These are phyloP conservation scores for Autographa gamma DNA, from an alignment of 2,888 invertebrate genomes.

Conservation along the genomic window DNA sequence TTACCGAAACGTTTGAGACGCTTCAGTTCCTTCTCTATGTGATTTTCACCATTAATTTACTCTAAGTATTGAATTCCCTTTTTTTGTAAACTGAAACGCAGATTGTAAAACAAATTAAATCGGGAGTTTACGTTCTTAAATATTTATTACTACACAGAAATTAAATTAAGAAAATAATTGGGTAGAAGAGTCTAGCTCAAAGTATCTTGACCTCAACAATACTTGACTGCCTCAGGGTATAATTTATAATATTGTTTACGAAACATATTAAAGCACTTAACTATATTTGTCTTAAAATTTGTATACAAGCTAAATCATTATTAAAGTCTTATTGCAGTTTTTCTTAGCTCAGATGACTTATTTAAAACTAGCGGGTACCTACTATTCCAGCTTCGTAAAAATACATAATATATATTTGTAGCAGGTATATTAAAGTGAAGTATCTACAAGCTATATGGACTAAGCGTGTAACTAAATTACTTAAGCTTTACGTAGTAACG, in stretches of 20 bases:
- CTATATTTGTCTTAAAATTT: not conserved
- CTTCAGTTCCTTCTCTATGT: slow-evolving; percentile 70
- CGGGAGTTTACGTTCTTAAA: slow-evolving; percentile 18
- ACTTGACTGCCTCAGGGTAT: slow-evolving; percentile 13
- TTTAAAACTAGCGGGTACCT: not conserved
- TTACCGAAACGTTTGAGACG: slow-evolving; percentile 79
- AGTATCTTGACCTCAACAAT: slow-evolving; percentile 14
- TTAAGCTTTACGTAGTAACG: not conserved
- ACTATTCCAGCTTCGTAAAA: not conserved
- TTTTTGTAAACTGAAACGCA: slow-evolving; percentile 35
- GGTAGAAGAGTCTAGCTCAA: slow-evolving; percentile 19
- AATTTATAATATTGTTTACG: slow-evolving; percentile 21
- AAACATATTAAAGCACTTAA: slow-evolving; percentile 10
- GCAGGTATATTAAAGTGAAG: no score
- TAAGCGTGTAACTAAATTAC: not conserved
- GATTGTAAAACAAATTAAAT: slow-evolving; percentile 38
- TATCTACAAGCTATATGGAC: not conserved
- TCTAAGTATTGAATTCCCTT: slow-evolving; percentile 58
- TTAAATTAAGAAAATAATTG: slow-evolving; percentile 49
- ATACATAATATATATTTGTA: not conserved
- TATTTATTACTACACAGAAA: slow-evolving; percentile 29
- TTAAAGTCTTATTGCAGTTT: not conserved
- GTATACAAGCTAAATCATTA: not conserved
- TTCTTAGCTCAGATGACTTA: not conserved
- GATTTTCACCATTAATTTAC: slow-evolving; percentile 74